Base-by-base conservation (phyloP, 2,113 vertebrate species). In the Albula glossodonta region DNA sequence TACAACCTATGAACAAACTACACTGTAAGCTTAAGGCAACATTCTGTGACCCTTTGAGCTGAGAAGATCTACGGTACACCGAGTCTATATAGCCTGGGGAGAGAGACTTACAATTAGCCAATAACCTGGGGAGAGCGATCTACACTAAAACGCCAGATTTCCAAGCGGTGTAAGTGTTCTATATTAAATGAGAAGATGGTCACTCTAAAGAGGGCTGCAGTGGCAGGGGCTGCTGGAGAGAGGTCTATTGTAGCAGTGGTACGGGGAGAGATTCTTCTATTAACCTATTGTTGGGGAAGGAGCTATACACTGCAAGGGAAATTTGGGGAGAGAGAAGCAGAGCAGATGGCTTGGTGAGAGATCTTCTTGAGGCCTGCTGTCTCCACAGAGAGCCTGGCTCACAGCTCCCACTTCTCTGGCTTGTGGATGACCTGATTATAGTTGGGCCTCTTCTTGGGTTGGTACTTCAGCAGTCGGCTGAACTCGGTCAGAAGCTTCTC, bases 401-500 rank as follows among this genome's bases (percentile, higher is more conserved):
- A 99, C 8, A 99, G 94, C 92, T 99, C 98, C 10, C 95, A 96
- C 92, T 94, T 97, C 88, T 92, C 85, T 51, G 86, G 25, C 90
- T 86, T 93, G 86, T 93, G 91, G 77, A 89, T 81, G 87, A 99
- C 95, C 90, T 97, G 95, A 0, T 86, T 93, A 93, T 97, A 98
- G 89, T 85, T 90, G 87, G 90, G 94, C 85, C 87, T 96, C 83
- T 92, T 94, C 89, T 95, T 94, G 49, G 97, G 98, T 87, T 95
- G 95, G 92, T 98, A 99, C 85, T 94, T 94, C 84, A 99, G 93
- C 51, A 97, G 93, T 80, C 92, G 94, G 87, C 97, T 94, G 74
- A 97, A 99, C 74, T 96, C 95, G 1, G 93, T 95, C 83, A 99
- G 95, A 78, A 99, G 96, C 82, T 88, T 94, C 90, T 97, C 94